Base-by-base conservation (phyloP, 2,888 invertebrate genomes). In the Acrobasis repandana region DNA sequence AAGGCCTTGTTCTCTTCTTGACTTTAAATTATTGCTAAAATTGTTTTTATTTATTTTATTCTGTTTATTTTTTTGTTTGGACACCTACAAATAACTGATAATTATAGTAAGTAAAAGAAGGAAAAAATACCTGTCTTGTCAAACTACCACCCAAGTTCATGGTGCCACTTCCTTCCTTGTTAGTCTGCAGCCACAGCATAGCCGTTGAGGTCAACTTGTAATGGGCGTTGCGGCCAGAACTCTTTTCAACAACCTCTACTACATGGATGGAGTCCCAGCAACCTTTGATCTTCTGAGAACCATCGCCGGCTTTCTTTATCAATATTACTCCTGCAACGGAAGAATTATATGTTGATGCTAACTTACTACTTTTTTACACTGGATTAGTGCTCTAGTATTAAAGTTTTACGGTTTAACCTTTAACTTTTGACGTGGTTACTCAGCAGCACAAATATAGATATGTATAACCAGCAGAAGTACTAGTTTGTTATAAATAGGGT, bases 191-290 rank as follows among this genome's bases (percentile, higher is more conserved):
- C 99, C 99, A 99, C 63, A 99, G 91, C 99, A 99, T 99, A 0
- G 98, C 98, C 0, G 99, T 99, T 0, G 99, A 99, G 50, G 99
- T 99, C 78, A 99, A 94, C 93, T 99, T 99, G 86, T 99, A 99
- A 86, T 99, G 98, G 28, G 99, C 99, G 73, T 95, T 97, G 60
- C 98, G 94, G 0, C 98, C 98, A 28, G 96, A 96, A 56, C 97
- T 96, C 88, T 99, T 99, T 85, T 99, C 98, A 82, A 98, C 97
- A 1, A 99, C 99, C 91, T 99, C 99, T 15, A 99, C 98, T 0
- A 99, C 99, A 82, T 99, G 99, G 79, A 99, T 98, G 1, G 99
- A 99, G 85, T 99, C 99, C 99, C 99, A 99, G 88, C 99, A 99
- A 1, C 99, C 99, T 86, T 98, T 98, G 75, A 99, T 99, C 91